Conservation (phyloP, 2,888 invertebrate species). For the Mycogona germanica region DNA sequence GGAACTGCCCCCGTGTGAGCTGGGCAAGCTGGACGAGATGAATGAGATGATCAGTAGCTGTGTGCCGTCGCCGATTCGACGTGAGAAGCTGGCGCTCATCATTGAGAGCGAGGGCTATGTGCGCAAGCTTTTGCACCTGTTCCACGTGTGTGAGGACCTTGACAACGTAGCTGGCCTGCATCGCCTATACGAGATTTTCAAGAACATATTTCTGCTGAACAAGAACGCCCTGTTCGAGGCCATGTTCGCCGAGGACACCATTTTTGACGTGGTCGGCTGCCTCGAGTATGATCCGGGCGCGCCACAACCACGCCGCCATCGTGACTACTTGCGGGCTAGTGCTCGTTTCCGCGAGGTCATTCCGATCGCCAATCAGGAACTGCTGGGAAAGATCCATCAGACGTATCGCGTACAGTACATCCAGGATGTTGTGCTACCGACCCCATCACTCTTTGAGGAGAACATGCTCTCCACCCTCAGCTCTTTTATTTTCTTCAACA, state of each 20-base stretch:
- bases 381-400: constrained; percentile 97
- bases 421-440: constrained; percentile 91
- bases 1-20: constrained; percentile 88
- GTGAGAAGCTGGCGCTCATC: constrained; percentile 87
- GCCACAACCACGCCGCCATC: constrained; percentile 76
- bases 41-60: constrained; percentile 81
- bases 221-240: constrained; percentile 95
- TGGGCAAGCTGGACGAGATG: constrained; percentile 86
- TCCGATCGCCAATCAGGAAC: constrained; percentile 86
- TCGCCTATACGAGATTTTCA: constrained; percentile 92
- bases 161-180: constrained; percentile 91
- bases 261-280: constrained; percentile 96
- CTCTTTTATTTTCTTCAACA: constrained; percentile 99
- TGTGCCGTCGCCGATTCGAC: constrained; percentile 73
- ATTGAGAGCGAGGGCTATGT: constrained; percentile 93
- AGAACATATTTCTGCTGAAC: constrained; percentile 96
- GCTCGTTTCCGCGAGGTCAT: constrained; percentile 73
- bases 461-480: constrained; percentile 94
- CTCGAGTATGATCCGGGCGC: constrained; percentile 90
- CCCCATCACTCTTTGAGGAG: constrained; percentile 98
- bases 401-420: constrained; percentile 99
- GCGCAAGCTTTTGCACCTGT: constrained; percentile 82
- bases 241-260: constrained; percentile 90
- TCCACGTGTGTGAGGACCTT: constrained; percentile 94
- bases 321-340: constrained; percentile 87